Base-by-base conservation (phyloP, 1,140 invertebrate species). In the Bombyx mandarina region DNA sequence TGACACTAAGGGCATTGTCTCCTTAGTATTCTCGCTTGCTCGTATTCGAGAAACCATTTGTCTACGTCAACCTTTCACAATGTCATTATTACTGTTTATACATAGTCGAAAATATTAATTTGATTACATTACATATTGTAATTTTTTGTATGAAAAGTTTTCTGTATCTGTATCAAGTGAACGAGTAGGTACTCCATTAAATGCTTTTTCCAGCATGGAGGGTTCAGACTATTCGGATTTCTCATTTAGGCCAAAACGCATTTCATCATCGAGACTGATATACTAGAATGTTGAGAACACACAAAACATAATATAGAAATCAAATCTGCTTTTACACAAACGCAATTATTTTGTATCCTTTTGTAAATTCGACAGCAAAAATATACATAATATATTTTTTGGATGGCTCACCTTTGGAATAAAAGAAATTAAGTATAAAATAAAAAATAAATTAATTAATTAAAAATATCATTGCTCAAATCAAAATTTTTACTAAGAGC, bases 191-290 rank as follows among this genome's bases (percentile, higher is more conserved):
- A 70, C 73, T 61, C 69, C 69, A 67, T 73, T 71, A 67, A 77
- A 77, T 64, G 70, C 67, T 67, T 75, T 78, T 12, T n/a, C 7
- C 7, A 6, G 70, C 62, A 73, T 68, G 72, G 62, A 77, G 71
- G 75, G 74, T 77, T 77, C 76, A 81, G 63, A 72, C 77, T 67
- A 71, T 75, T 76, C 75, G 71, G 79, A 77, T 79, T 69, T 81
- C 81, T 83, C 79, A 71, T 82, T 82, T 86, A 77, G 83, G 83
- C 83, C 81, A 86, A 86, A 83, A 81, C 67, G 75, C 80, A 81
- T 83, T 83, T 82, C 77, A 83, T 73, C 71, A 83, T 82, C 77
- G 83, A 86, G 83, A 86, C 83, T 86, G 83, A 86, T 86, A 81
- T 78, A 76, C 71, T 84, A 84, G 76, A 82, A 79, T 73, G 79